Evolutionary conservation across 2,888 invertebrate species (phyloP).

Genomic region (Operophtera brumata): DNA sequence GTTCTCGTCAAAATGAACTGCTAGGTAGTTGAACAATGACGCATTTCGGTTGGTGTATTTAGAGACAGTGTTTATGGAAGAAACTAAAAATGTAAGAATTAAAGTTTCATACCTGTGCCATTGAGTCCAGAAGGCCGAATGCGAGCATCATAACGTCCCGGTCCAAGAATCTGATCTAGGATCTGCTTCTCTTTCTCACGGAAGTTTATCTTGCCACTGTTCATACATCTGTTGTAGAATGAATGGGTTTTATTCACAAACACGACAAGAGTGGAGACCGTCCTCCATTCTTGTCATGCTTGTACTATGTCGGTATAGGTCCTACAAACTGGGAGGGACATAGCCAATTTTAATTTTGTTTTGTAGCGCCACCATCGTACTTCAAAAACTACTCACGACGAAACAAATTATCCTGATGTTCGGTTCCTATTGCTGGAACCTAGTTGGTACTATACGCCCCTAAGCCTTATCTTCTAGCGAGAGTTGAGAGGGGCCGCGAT

Average conservation of each 20-base stretch:
- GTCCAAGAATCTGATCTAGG: slow-evolving; percentile 94
- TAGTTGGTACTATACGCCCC: too few species aligned
- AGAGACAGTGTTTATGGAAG: neutral
- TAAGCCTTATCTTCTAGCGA: too few species aligned
- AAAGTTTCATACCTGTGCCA: slow-evolving; percentile 89
- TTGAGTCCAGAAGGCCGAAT: slow-evolving; percentile 96
- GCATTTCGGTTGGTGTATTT: too few species aligned
- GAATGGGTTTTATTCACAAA: slow-evolving; percentile 11
- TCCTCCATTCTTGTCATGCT: slow-evolving; percentile 2
- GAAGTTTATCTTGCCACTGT: slow-evolving; percentile 90
- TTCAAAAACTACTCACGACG: neutral
- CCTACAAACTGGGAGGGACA: slow-evolving; percentile 3
- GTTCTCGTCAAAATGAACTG: too few species aligned
- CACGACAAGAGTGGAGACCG: slow-evolving; percentile 8
- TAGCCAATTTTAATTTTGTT: slow-evolving; percentile 14
- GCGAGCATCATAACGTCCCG: slow-evolving; percentile 94
- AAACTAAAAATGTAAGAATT: slow-evolving; percentile 1
- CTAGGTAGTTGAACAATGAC: too few species aligned
- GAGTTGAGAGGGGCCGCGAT: too few species aligned
- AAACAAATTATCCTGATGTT: neutral
- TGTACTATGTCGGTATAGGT: neutral
- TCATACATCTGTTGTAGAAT: slow-evolving; percentile 83
- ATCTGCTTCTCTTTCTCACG: slow-evolving; percentile 97
- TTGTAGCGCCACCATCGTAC: neutral
- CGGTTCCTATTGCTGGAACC: too few species aligned